Evolutionary conservation across 2,113 vertebrate species (phyloP).

Genomic region (Suncus etruscus): DNA sequence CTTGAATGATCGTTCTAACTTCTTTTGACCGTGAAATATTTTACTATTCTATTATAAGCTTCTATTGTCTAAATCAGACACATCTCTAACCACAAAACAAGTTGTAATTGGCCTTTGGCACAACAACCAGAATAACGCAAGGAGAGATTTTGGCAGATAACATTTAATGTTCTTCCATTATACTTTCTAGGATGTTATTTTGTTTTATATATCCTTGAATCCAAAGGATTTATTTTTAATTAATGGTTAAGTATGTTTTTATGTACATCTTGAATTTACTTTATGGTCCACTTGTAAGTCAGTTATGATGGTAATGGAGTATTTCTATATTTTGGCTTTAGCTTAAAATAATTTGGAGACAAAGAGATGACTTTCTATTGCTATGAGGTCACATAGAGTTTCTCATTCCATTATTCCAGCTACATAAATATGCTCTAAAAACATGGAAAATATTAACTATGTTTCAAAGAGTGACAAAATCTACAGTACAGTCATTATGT

Average conservation of each 20-base stretch:
- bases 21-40: constrained; percentile 61
- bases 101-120: constrained; percentile 79
- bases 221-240: constrained; percentile 52
- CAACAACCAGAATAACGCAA: constrained; percentile 18
- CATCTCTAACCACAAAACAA: constrained; percentile 71
- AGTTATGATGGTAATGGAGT: constrained; percentile 38
- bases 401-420: neutral
- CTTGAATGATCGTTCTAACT: constrained; percentile 44
- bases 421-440: constrained; percentile 7
- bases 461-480: constrained; percentile 55
- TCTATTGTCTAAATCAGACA: constrained; percentile 72
- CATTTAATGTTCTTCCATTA: constrained; percentile 60
- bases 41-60: constrained; percentile 69
- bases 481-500: constrained; percentile 36
- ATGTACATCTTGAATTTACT: neutral
- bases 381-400: neutral
- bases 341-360: constrained; percentile 8
- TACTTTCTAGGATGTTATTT: constrained; percentile 60
- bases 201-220: constrained; percentile 57
- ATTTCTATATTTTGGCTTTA: constrained; percentile 54
- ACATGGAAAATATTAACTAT: neutral
- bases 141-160: constrained; percentile 58
- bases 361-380: constrained; percentile 14
- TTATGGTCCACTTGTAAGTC: constrained; percentile 20
- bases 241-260: constrained; percentile 59